phyloP scores from a whole-genome alignment of 2,797 vertebrate species.

The Tokudaia tokunoshimensis region DNA sequence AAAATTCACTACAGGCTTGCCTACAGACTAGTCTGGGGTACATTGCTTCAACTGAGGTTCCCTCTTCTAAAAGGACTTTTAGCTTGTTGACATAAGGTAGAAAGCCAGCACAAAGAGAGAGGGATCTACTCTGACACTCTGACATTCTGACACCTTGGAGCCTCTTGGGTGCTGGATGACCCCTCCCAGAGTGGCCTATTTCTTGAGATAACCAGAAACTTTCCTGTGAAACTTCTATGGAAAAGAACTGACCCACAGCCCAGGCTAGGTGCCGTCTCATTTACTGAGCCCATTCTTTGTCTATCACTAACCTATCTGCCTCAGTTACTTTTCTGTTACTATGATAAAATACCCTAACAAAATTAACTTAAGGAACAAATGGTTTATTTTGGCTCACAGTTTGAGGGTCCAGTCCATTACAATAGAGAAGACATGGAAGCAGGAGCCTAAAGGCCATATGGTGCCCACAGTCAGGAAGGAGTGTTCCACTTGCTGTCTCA shows the following conservation, averaged over 20 bases:
- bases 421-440: background rate
- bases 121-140: background rate
- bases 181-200: background rate
- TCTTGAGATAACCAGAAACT: background rate
- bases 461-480: background rate
- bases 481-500: background rate
- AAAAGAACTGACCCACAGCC: background rate
- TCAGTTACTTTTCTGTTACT: background rate
- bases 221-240: background rate
- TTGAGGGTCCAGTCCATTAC: background rate
- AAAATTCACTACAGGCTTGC: background rate
- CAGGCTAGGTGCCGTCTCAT: background rate
- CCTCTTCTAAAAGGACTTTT: background rate
- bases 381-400: background rate
- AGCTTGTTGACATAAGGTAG: background rate
- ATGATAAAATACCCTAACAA: background rate
- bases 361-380: background rate
- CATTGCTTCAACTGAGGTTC: background rate
- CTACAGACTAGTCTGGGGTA: background rate
- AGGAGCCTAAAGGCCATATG: background rate
- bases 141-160: background rate
- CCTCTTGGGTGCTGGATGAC: background rate
- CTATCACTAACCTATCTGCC: background rate
- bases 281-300: background rate
- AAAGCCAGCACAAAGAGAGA: background rate